Percentiles rank a stretch among this genome's conserved stretches.
These are phyloP conservation scores for Podarcis raffonei DNA, from an alignment of 2,113 vertebrate genomes.

Conservation along the genomic window DNA sequence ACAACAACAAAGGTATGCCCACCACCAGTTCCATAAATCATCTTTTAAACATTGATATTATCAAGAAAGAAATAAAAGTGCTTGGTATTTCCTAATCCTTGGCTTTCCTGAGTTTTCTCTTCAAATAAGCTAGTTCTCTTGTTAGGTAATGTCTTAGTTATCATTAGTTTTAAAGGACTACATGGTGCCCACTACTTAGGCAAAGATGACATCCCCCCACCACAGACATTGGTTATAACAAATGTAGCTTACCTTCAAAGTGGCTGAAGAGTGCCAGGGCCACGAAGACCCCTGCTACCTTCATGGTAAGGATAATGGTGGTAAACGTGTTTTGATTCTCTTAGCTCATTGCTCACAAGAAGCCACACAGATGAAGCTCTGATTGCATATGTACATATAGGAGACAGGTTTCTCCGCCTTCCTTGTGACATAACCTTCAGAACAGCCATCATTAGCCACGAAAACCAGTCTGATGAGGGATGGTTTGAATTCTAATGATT, in stretches of 20 bases:
- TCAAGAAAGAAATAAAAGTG: background rate
- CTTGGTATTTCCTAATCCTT: background rate
- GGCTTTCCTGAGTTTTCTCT: background rate
- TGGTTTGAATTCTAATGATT: constrained; percentile 64
- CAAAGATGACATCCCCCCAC: constrained; percentile 7
- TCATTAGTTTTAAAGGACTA: background rate
- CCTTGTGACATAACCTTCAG: constrained; percentile 56
- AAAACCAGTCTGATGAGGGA: constrained; percentile 70
- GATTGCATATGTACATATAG: constrained; percentile 55
- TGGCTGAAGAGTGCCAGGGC: constrained; percentile 68
- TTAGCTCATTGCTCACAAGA: constrained; percentile 64
- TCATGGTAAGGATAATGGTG: constrained; percentile 69
- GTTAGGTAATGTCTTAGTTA: background rate
- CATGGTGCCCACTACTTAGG: background rate
- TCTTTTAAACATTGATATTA: background rate
- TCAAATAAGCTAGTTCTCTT: constrained; percentile 1
- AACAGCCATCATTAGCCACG: constrained; percentile 64
- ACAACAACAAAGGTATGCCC: background rate
- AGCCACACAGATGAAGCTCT: constrained; percentile 57
- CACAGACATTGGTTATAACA: constrained; percentile 40
- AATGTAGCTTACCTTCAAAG: constrained; percentile 71
- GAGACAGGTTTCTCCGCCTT: constrained; percentile 66
- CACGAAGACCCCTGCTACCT: constrained; percentile 62
- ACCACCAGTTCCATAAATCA: background rate
- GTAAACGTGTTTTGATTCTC: constrained; percentile 57